These are phyloP conservation scores for Sisyra terminalis DNA, from an alignment of 2,888 invertebrate genomes.

Conservation along the genomic window DNA sequence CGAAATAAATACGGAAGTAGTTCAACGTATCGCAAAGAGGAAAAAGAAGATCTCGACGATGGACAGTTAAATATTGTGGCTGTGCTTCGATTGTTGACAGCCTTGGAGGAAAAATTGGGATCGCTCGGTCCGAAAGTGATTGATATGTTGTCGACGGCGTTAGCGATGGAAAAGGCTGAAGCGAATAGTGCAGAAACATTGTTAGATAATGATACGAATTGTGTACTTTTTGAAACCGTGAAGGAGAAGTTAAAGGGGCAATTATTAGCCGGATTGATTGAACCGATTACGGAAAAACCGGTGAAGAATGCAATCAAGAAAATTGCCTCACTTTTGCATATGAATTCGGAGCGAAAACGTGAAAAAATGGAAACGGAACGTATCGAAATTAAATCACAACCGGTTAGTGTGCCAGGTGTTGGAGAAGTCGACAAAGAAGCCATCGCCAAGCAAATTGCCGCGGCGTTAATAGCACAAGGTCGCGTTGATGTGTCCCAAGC, in stretches of 20 bases:
- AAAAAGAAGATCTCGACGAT: constrained; percentile 24
- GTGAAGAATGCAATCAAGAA: constrained; percentile 60
- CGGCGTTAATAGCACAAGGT: constrained; percentile 61
- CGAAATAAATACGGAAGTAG: constrained; percentile 27
- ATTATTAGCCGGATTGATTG: constrained; percentile 48
- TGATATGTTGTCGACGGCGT: constrained; percentile 55
- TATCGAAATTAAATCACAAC: constrained; percentile 24
- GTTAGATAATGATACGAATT: constrained; percentile 51
- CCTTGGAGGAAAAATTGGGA: constrained; percentile 70
- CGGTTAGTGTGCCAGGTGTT: constrained; percentile 47
- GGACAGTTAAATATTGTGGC: constrained; percentile 39
- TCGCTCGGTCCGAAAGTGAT: constrained; percentile 67
- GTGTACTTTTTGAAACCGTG: constrained; percentile 65
- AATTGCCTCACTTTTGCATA: constrained; percentile 56
- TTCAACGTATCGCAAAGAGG: constrained; percentile 21
- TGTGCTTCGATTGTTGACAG: constrained; percentile 58
- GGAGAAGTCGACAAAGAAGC: constrained; percentile 63
- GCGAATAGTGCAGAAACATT: constrained; percentile 62
- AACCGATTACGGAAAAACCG: constrained; percentile 43
- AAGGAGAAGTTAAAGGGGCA: constrained; percentile 75
- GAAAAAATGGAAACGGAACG: constrained; percentile 19
- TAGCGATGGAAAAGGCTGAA: constrained; percentile 58
- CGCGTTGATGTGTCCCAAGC: constrained; percentile 64
- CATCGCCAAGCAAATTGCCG: constrained; percentile 68
- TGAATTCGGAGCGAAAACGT: constrained; percentile 35